Percentiles rank a stretch among this genome's conserved stretches.
These are phyloP conservation scores for Syritta pipiens DNA, from an alignment of 2,888 invertebrate genomes.

Conservation along the genomic window DNA sequence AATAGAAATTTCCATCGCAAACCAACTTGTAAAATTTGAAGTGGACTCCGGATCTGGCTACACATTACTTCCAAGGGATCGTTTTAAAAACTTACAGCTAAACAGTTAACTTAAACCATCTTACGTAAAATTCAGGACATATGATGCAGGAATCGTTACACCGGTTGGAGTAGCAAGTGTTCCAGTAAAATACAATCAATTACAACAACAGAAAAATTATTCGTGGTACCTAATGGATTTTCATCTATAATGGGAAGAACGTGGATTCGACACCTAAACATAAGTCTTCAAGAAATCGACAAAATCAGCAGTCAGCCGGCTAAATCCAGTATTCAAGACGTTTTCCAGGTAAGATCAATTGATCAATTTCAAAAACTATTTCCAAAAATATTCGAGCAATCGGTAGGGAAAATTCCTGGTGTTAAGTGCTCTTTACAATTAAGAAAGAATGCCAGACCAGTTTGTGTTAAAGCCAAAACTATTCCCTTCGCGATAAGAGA, in stretches of 20 bases:
- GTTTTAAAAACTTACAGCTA: not conserved
- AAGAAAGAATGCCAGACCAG: slow-evolving; percentile 2
- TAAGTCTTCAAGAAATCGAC: not conserved
- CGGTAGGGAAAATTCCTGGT: not conserved
- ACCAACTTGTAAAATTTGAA: not conserved
- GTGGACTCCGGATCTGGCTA: not conserved
- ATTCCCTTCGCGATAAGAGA: slow-evolving; percentile 1
- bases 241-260: not conserved
- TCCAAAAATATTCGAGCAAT: slow-evolving; percentile 2
- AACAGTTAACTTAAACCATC: not conserved
- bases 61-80: not conserved
- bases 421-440: not conserved
- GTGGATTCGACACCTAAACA: not conserved
- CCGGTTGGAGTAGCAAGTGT: not conserved
- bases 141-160: not conserved
- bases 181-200: not conserved
- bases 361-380: not conserved
- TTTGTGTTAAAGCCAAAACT: not conserved
- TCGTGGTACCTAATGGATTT: not conserved
- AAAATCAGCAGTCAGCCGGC: not conserved
- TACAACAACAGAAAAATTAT: not conserved
- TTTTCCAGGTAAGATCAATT: not conserved
- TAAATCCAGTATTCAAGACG: not conserved
- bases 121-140: not conserved
- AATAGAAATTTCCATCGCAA: not conserved